Base-by-base conservation (phyloP, 2,113 vertebrate species). In the Sialia sialis region DNA sequence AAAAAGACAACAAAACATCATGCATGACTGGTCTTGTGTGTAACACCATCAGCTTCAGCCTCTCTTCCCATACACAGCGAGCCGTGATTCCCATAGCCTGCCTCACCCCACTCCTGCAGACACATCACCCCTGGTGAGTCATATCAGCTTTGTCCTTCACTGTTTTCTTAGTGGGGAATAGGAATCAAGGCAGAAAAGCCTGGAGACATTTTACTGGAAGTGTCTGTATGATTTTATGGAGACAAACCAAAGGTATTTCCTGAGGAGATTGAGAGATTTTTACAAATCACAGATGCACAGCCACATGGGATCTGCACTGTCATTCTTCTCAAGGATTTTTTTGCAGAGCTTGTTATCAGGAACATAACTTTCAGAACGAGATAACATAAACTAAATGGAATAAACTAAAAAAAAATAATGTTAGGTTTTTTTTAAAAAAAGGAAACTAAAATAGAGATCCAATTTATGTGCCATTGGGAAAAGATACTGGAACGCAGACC, bases 1-100 rank as follows among this genome's bases (percentile, higher is more conserved):
- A 9, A 46, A 94, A 95, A 87, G 49, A 73, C 79, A 92, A 87
- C 58, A 89, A 55, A 79, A 30, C 66, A 30, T 19, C 38, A 38
- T 2, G 72, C 51, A 19, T 84, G 94, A 55, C 64, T 3, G 6
- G 7, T 20, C 67, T 46, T 32, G 69, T 56, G 87, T 43, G 39
- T 39, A 86, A 76, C 58, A 32, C 9, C 7, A 52, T 39, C 18
- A 1, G 74, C 69, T 82, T 10, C 44, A 26, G 10, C 44, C 17
- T 0, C 19, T 38, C 66, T 64, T 63, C 52, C 78, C 43, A 10
- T 2, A 1, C 6, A 18, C 27, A 7, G 19, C 0, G 70, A 81
- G 68, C 19, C 14, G 29, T 0, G 1, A 44, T 62, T 89, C 90
- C 90, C 77, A 87, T 84, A 84, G 41, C 27, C 82, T 86, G 34